phyloP scores from a whole-genome alignment of 2,888 invertebrate species.

The Sphaerophoria rueppellii region DNA sequence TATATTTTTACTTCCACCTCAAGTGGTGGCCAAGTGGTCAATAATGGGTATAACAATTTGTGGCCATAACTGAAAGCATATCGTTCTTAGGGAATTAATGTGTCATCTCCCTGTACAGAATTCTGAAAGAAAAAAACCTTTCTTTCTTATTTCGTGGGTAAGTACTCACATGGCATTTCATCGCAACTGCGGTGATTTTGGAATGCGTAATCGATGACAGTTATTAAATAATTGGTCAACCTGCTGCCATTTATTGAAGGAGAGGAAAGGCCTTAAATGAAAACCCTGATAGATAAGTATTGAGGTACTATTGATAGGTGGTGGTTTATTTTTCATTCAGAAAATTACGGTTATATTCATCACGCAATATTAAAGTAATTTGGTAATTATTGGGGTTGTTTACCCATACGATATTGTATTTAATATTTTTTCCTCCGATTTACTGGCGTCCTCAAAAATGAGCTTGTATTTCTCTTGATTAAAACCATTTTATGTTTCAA shows the following conservation, averaged over 20 bases:
- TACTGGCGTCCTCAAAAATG: no score
- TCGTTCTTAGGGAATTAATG: conserved; percentile 32
- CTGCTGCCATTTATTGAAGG: conserved; percentile 15
- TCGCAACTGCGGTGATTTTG: conserved; percentile 62
- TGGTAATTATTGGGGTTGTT: conserved; percentile 64
- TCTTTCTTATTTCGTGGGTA: neutral
- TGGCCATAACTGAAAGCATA: conserved; percentile 5
- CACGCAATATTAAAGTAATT: conserved; percentile 69
- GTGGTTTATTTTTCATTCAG: conserved; percentile 56
- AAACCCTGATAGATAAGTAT: neutral
- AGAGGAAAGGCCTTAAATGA: conserved; percentile 13
- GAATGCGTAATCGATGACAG: conserved; percentile 73
- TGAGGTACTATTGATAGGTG: conserved; percentile 29
- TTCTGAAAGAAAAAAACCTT: conserved; percentile 24
- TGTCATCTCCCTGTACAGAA: conserved; percentile 46
- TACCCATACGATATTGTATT: conserved; percentile 55
- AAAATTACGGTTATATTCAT: conserved; percentile 69
- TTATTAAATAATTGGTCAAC: conserved; percentile 70
- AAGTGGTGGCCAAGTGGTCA: conserved; percentile 21
- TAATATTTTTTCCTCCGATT: neutral
- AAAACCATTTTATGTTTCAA: no score
- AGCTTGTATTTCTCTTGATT: no score
- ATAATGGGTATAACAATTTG: conserved; percentile 18
- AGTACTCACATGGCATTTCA: conserved; percentile 62
- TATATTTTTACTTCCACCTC: conserved; percentile 33